Evolutionary conservation across 2,113 vertebrate species (phyloP).

Genomic region (Columba livia): DNA sequence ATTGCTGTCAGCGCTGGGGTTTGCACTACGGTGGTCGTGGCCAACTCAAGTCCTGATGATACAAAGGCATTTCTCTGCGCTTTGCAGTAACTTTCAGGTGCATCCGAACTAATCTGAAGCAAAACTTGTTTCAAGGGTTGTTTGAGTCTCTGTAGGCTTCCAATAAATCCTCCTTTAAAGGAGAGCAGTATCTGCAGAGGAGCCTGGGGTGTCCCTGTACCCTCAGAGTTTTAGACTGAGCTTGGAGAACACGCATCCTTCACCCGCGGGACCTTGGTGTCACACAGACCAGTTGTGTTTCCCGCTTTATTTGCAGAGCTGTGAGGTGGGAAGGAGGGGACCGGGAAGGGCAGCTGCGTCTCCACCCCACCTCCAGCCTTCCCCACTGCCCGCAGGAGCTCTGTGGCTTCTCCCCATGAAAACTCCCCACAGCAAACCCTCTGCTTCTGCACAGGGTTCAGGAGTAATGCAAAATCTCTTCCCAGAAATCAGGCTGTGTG

Average conservation of each 20-base stretch:
- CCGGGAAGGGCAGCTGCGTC: background rate
- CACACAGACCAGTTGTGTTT: background rate
- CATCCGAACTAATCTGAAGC: background rate
- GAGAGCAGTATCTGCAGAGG: fast-evolving
- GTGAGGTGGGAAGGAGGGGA: background rate
- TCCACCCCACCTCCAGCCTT: background rate
- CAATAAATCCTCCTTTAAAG: background rate
- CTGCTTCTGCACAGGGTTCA: background rate
- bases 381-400: background rate
- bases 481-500: background rate
- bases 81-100: background rate
- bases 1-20: background rate
- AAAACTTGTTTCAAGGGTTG: background rate
- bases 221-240: background rate
- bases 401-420: background rate
- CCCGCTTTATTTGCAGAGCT: background rate
- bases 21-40: fast-evolving
- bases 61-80: background rate
- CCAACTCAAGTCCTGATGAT: background rate
- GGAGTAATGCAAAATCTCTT: background rate
- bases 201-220: background rate
- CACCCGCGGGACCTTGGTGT: fast-evolving
- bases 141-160: background rate
- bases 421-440: background rate
- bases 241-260: background rate